A percentile compares a stretch with the other conserved stretches of the same genome.
Conservation (phyloP, 2,113 vertebrate species). For the Hylia prasina region DNA sequence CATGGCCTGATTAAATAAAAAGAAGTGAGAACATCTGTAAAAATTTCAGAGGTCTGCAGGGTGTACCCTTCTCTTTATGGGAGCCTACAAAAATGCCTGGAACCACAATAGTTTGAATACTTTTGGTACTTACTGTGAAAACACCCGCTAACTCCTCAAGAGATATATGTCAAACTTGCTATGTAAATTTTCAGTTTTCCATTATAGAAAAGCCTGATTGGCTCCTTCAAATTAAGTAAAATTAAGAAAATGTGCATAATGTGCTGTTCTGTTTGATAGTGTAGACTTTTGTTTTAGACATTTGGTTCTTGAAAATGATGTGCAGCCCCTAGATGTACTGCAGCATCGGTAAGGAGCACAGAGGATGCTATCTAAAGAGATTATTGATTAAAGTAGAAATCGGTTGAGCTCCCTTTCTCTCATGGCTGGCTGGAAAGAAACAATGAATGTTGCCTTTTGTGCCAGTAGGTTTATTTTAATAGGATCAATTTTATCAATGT, state of each 20-base stretch:
- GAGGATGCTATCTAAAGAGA: neutral
- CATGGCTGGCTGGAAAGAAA: neutral
- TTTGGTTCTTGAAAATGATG: neutral
- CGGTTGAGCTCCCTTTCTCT: neutral
- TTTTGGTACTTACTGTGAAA: neutral
- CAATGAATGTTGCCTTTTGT: neutral
- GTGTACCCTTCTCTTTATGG: neutral
- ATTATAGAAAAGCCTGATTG: neutral
- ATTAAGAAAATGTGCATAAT: neutral
- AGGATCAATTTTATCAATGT: conserved; percentile 8
- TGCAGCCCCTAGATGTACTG: neutral
- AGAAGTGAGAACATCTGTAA: conserved; percentile 59
- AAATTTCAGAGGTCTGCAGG: neutral
- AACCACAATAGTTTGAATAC: conserved; percentile 16
- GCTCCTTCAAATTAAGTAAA: neutral
- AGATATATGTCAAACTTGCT: neutral
- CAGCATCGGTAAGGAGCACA: rapidly evolving
- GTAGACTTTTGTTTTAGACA: neutral
- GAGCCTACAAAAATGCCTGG: conserved; percentile 13
- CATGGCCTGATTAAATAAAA: conserved; percentile 29
- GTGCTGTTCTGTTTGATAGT: neutral
- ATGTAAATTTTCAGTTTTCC: neutral
- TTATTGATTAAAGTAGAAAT: neutral
- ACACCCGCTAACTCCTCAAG: neutral
- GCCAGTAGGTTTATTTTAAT: conserved; percentile 33